Conservation (phyloP, 2,797 vertebrate genomes). For the Enteromius treurensis region DNA sequence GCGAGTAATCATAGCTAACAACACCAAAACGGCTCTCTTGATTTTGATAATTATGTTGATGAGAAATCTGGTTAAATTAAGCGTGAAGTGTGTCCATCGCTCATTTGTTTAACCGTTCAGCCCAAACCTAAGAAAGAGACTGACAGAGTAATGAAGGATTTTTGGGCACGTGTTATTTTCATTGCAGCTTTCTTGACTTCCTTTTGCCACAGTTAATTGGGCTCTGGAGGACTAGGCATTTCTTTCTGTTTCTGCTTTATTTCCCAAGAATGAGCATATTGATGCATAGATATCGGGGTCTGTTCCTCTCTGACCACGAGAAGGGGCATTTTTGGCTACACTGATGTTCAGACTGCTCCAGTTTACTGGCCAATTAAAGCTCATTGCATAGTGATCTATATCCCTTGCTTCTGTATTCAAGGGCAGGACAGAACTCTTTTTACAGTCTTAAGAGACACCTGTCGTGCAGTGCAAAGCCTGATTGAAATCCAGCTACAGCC, state of each 20-base stretch:
- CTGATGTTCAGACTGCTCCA: conserved; percentile 20
- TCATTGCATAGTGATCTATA: conserved; percentile 28
- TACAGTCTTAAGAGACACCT: conserved; percentile 26
- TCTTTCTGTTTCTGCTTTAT: conserved; percentile 33
- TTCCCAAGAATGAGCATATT: conserved; percentile 24
- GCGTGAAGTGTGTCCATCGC: conserved; percentile 14
- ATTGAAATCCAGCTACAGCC: conserved; percentile 31
- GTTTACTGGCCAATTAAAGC: conserved; percentile 32
- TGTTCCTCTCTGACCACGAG: conserved; percentile 30
- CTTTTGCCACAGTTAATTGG: conserved; percentile 47
- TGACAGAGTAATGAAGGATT: conserved; percentile 19
- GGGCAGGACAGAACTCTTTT: conserved; percentile 23
- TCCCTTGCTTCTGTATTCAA: conserved; percentile 17
- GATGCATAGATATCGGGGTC: conserved; percentile 19
- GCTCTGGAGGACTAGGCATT: conserved; percentile 43
- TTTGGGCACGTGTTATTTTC: conserved; percentile 14
- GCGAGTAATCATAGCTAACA: conserved; percentile 55
- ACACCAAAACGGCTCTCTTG: conserved; percentile 41
- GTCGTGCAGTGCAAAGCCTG: conserved; percentile 11
- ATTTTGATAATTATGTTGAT: conserved; percentile 49
- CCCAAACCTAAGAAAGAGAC: not conserved
- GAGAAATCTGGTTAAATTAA: conserved; percentile 38
- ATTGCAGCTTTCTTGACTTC: conserved; percentile 6
- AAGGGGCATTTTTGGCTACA: conserved; percentile 8
- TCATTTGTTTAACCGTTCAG: conserved; percentile 39